Evolutionary conservation across 2,888 invertebrate species (phyloP).

Genomic region (Plutella xylostella): DNA sequence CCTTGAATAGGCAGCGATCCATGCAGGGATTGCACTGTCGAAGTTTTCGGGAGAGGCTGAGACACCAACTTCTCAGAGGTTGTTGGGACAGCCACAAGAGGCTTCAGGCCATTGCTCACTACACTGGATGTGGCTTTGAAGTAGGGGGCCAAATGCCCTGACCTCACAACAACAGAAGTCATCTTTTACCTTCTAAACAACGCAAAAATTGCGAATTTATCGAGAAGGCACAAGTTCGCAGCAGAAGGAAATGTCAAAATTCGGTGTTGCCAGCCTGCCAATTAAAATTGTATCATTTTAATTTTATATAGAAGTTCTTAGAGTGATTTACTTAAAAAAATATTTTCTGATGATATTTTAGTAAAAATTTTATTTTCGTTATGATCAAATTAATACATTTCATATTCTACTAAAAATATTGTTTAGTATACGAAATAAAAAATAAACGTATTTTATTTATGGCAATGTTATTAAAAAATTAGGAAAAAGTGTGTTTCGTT

Average conservation of each 20-base stretch:
- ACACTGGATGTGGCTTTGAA: conserved; percentile 76
- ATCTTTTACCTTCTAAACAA: conserved; percentile 50
- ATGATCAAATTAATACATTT: too few relatives aligned
- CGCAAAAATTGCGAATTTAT: conserved; percentile 49
- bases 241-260: not conserved
- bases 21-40: conserved; percentile 67
- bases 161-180: conserved; percentile 78
- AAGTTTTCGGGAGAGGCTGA: conserved; percentile 53
- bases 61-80: conserved; percentile 60
- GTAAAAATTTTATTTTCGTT: not conserved
- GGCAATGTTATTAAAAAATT: too few relatives aligned
- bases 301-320: too few relatives aligned
- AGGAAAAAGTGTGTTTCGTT: too few relatives aligned
- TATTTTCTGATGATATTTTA: too few relatives aligned
- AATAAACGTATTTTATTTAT: too few relatives aligned
- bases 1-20: conserved; percentile 72
- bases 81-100: conserved; percentile 61
- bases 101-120: conserved; percentile 75
- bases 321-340: too few relatives aligned
- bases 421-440: too few relatives aligned
- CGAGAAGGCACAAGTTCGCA: conserved; percentile 18
- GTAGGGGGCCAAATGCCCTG: conserved; percentile 74
- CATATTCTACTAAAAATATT: too few relatives aligned
- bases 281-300: too few relatives aligned
- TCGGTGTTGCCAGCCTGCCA: too few relatives aligned